Conservation (phyloP, 1,140 invertebrate genomes). For the Subanguina moxae region DNA sequence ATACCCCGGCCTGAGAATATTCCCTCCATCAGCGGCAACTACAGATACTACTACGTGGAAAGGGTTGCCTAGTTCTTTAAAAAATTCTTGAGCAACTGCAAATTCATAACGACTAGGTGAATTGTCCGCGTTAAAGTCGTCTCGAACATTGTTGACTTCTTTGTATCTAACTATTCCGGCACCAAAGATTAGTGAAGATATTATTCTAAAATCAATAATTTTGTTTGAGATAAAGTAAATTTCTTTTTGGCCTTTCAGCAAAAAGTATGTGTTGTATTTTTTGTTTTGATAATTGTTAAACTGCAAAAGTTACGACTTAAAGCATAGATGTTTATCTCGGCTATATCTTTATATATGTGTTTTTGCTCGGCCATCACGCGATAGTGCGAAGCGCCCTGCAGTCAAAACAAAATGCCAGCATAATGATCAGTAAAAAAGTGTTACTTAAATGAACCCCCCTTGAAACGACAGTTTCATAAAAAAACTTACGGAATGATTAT, state of each 20-base stretch:
- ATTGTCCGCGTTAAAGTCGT: conserved; percentile 22
- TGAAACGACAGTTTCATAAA: too few relatives aligned
- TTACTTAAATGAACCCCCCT: not conserved
- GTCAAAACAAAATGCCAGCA: too few relatives aligned
- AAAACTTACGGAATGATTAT: too few relatives aligned
- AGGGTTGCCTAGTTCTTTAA: conserved; percentile 39
- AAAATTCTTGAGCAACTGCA: conserved; percentile 50
- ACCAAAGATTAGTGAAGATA: not conserved
- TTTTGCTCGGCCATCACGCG: too few relatives aligned
- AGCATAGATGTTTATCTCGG: too few relatives aligned
- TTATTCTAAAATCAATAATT: not conserved
- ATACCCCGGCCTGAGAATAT: conserved; percentile 42
- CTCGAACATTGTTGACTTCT: conserved; percentile 1
- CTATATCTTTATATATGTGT: too few relatives aligned
- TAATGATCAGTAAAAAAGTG: too few relatives aligned
- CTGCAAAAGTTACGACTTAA: too few relatives aligned
- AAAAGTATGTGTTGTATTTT: not conserved
- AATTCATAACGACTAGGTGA: conserved; percentile 41
- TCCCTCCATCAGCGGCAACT: conserved; percentile 48
- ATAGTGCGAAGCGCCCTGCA: too few relatives aligned
- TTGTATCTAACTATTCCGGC: not conserved
- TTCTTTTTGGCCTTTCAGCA: not conserved
- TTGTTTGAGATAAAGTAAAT: not conserved
- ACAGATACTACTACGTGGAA: conserved; percentile 57
- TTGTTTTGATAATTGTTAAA: too few relatives aligned